Base-by-base conservation (phyloP, 2,113 vertebrate genomes). In the Butorides virescens region DNA sequence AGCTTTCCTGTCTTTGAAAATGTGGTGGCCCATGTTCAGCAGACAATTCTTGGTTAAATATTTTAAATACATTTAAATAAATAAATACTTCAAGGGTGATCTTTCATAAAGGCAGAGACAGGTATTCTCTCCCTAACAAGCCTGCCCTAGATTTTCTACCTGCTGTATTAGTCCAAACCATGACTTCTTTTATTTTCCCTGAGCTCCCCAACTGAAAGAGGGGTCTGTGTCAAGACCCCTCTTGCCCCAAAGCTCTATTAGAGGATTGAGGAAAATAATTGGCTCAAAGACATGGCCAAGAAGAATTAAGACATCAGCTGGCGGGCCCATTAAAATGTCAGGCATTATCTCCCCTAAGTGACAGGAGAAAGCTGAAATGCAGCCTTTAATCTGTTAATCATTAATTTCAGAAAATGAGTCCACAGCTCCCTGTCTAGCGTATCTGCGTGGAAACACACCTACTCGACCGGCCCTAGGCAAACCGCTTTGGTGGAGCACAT, bases 21-120 rank as follows among this genome's bases (percentile, higher is more conserved):
- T 53, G 32, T 70, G 73, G 55, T 87, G 39, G 44, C 17, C 18
- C 8, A 7, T 59, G 73, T 50, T 90, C 74, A 80, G 59, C 29
- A 66, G 81, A 66, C 44, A 90, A 77, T 80, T 73, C 39, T 92
- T 76, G 7, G 34, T 89, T 96, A 94, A 97, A 95, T 95, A 97
- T 94, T 97, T 97, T 86, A 97, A 90, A 86, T 90, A 76, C 13
- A 59, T 76, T 95, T 97, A 79, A 97, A 96, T 95, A 95, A 96
- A 96, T 95, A 91, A 97, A 80, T 93, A 93, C 96, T 76, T 96
- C 92, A 95, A 68, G 32, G 18, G 11, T 50, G 32, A 70, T 47
- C 93, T 92, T 94, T 78, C 39, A 46, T 87, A 76, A 89, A 85
- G 62, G 66, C n/a, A 86, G 58, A 92, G 92, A 88, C 92, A 91